phyloP scores from a whole-genome alignment of 1,140 invertebrate species.

The Achatina immaculata region DNA sequence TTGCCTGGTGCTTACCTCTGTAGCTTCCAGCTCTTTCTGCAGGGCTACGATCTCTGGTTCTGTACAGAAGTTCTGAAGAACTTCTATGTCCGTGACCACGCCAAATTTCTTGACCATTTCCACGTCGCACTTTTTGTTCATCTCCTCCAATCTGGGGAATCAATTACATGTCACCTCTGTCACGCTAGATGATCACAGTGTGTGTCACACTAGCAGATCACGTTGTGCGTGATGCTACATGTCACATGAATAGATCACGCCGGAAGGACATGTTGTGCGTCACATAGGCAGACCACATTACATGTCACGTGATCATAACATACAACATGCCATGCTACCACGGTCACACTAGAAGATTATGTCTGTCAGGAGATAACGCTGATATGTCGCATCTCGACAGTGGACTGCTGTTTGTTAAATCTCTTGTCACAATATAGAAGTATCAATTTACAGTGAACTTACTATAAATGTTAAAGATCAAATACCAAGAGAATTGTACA shows the following conservation, averaged over 20 bases:
- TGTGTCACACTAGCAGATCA: background rate
- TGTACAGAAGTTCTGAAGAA: conserved; percentile 16
- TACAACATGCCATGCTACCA: too few species aligned
- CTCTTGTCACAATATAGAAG: too few species aligned
- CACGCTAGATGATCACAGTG: background rate
- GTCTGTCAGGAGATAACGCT: too few species aligned
- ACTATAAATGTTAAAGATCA: too few species aligned
- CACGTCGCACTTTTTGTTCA: conserved; percentile 2
- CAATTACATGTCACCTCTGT: background rate
- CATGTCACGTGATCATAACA: too few species aligned
- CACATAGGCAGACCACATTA: too few species aligned
- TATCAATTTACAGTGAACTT: too few species aligned
- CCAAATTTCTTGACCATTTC: conserved; percentile 35
- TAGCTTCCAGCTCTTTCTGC: background rate
- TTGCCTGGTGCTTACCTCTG: background rate
- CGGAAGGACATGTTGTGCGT: too few species aligned
- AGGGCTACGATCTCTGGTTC: conserved; percentile 17
- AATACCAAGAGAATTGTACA: too few species aligned
- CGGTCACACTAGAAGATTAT: too few species aligned
- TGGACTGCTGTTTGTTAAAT: too few species aligned
- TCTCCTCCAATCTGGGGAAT: conserved; percentile 11
- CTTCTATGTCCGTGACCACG: conserved; percentile 7
- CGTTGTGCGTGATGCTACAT: background rate
- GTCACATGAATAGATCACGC: background rate
- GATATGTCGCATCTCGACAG: too few species aligned